Evolutionary conservation across 2,797 vertebrate species (phyloP), one percentile per base, ranked within the genome.

Genomic region (Semotilus atromaculatus): DNA sequence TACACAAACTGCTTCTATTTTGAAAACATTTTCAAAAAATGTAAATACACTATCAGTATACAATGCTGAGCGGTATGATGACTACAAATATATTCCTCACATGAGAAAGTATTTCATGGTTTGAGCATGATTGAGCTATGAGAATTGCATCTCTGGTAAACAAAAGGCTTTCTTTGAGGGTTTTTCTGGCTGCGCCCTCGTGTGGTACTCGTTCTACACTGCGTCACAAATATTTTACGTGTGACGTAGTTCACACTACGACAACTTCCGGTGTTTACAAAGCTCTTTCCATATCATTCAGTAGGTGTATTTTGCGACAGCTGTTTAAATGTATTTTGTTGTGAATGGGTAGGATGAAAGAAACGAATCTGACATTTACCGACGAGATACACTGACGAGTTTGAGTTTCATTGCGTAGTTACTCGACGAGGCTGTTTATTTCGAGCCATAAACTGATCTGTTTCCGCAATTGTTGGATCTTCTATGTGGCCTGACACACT

Each of bases 121-220:
- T n/a, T n/a, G n/a, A n/a, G n/a, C n/a, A n/a, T n/a, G n/a, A 36
- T 14, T 53, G 53, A 9, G 53, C 53, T 9, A 1, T 7, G 29
- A 34, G 31, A 14, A 23, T 7, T 5, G 0, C 11, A 31, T 51
- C 18, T 45, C 45, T 51, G 45, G 10, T 31, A 51, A 51, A 74
- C 72, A 60, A 60, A 77, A 77, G 16, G 23, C 73, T 36, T 36
- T 77, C 21, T 23, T 40, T 21, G n/a, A 16, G 26, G 10, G 16
- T 26, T 58, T n/a, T 43, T 51, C 43, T 0, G 5, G n/a, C n/a
- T 74, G 40, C 89, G 0, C 87, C 93, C 64, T 85, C 93, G 86
- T 14, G 88, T 90, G 94, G 82, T 43, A 18, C 4, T 34, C 4
- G 75, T 77, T 16, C 13, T 67, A 13, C 23, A 36, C 1, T 67